Conservation (phyloP, 2,797 vertebrate genomes). For the Acanthurus tractus region DNA sequence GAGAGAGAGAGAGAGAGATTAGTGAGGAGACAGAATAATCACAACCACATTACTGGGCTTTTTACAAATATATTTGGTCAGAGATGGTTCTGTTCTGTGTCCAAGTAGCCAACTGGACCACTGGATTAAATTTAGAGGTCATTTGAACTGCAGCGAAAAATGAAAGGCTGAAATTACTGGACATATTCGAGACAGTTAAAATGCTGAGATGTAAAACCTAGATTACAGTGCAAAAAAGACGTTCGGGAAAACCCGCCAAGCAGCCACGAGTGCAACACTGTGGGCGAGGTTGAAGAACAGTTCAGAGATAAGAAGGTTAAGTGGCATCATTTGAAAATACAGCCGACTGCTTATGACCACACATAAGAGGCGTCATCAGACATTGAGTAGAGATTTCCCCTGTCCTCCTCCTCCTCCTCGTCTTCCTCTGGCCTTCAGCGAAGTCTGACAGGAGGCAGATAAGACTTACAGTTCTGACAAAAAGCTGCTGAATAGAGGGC, state of each 20-base stretch:
- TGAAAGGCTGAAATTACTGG: constrained; percentile 50
- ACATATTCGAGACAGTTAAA: constrained; percentile 42
- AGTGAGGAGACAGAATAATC: constrained; percentile 55
- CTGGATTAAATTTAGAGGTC: constrained; percentile 44
- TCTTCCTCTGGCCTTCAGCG: constrained; percentile 35
- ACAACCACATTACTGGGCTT: constrained; percentile 52
- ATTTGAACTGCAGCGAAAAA: constrained; percentile 30
- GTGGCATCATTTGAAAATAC: constrained; percentile 62
- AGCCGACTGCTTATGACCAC: constrained; percentile 8
- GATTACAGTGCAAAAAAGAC: constrained; percentile 49
- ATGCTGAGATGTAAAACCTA: constrained; percentile 39
- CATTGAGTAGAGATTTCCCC: constrained; percentile 10
- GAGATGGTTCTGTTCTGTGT: constrained; percentile 26
- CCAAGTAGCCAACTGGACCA: constrained; percentile 37
- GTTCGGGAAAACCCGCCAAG: constrained; percentile 21
- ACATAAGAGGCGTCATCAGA: constrained; percentile 15
- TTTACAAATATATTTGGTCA: constrained; percentile 52
- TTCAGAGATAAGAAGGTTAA: constrained; percentile 48
- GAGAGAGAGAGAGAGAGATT: constrained; percentile 29
- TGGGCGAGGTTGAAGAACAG: constrained; percentile 37
- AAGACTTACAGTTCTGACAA: constrained; percentile 63
- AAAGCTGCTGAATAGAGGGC: constrained; percentile 41
- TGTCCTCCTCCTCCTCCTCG: constrained; percentile 37
- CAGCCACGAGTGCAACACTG: constrained; percentile 28
- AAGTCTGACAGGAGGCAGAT: constrained; percentile 66